Conservation (phyloP, 2,113 vertebrate genomes). For the Nesospiza acunhae region DNA sequence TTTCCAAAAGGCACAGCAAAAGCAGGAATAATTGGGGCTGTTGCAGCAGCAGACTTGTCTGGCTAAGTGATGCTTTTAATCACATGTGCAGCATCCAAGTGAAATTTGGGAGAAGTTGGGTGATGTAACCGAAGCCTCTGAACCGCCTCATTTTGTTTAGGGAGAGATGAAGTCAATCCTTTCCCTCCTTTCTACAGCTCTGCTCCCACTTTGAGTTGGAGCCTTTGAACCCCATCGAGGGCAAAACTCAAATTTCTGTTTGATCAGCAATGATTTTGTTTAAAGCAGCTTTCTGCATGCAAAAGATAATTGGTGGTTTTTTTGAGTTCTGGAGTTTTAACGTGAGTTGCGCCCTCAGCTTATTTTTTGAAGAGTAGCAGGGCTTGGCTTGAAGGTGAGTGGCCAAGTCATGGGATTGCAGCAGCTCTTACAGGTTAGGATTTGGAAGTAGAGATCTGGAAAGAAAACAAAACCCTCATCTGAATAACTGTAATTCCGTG, state of each 20-base stretch:
- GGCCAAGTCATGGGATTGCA: neutral
- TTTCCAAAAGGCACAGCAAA: slow-evolving; percentile 28
- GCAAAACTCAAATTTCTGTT: neutral
- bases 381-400: neutral
- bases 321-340: neutral
- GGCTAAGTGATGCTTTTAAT: slow-evolving; percentile 11
- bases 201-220: neutral
- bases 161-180: neutral
- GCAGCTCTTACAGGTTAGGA: neutral
- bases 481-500: neutral
- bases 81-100: neutral
- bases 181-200: neutral
- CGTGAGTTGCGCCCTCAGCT: neutral
- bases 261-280: neutral
- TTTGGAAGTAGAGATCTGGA: neutral
- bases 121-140: neutral
- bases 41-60: neutral
- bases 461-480: neutral
- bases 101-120: neutral
- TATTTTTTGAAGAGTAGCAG: neutral
- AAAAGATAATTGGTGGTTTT: neutral
- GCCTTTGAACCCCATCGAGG: neutral
- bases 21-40: neutral
- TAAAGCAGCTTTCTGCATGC: neutral
- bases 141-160: neutral